These are phyloP conservation scores for Anneissia japonica DNA, from an alignment of 35 echinoderm and acorn worm species.

Conservation along the genomic window DNA sequence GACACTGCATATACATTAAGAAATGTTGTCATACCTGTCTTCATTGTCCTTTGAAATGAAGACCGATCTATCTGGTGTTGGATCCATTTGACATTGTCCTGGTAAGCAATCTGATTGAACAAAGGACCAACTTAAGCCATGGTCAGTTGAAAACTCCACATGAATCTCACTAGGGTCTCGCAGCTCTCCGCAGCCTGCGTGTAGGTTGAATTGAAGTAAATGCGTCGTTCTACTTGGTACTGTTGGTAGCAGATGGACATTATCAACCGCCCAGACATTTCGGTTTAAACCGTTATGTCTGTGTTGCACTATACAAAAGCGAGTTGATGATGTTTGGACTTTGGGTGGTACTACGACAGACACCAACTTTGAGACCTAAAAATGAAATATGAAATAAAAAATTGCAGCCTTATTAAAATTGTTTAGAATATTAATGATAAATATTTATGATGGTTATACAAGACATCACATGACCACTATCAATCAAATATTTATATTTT, in stretches of 20 bases:
- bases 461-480: no score
- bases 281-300: constrained; percentile 61
- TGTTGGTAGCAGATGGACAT: constrained; percentile 59
- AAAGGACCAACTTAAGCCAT: constrained; percentile 68
- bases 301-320: constrained; percentile 70
- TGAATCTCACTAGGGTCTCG: not conserved
- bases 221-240: constrained; percentile 34
- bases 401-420: no score
- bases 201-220: constrained; percentile 40
- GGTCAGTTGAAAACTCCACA: constrained; percentile 87
- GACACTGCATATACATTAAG: no score
- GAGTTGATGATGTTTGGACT: constrained; percentile 39
- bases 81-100: constrained; percentile 42
- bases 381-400: no score
- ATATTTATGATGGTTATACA: no score
- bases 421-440: no score
- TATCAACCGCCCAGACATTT: constrained; percentile 88
- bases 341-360: constrained; percentile 60
- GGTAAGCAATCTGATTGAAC: constrained; percentile 56
- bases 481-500: no score
- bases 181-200: not conserved
- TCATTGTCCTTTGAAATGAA: constrained; percentile 30
- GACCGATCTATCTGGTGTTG: constrained; percentile 36
- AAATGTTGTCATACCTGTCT: constrained; percentile 19
- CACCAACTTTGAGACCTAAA: constrained; percentile 66